These are phyloP conservation scores for Helobdella robusta DNA, from an alignment of 2,888 invertebrate species.

Conservation along the genomic window DNA sequence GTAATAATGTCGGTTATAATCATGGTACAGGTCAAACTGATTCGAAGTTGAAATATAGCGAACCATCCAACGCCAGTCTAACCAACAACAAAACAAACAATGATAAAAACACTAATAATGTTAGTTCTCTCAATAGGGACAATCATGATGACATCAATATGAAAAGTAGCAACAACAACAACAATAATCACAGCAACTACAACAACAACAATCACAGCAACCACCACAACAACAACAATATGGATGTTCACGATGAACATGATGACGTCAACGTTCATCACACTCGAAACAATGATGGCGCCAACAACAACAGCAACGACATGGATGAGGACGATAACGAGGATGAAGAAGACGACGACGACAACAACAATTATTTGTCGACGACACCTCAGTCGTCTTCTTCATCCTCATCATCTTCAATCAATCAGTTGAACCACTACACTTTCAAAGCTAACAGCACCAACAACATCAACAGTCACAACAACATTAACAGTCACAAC, in stretches of 20 bases:
- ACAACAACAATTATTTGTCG: not conserved
- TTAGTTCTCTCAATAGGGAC: not conserved
- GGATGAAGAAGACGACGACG: not conserved
- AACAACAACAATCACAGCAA: not conserved
- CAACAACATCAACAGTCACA: too few relatives aligned
- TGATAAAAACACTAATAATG: constrained; percentile 4
- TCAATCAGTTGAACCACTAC: too few relatives aligned
- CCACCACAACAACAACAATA: not conserved
- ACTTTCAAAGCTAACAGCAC: not conserved
- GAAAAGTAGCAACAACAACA: not conserved
- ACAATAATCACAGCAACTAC: not conserved
- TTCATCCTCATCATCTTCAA: too few relatives aligned
- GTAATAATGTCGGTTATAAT: not conserved
- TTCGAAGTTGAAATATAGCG: not conserved
- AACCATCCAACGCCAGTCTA: not conserved
- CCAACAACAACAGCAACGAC: not conserved
- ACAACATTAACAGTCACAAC: too few relatives aligned
- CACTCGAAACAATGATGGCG: not conserved
- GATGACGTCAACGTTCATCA: not conserved
- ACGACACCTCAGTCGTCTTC: too few relatives aligned
- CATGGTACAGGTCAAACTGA: not conserved
- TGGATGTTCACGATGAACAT: not conserved
- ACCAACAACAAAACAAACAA: constrained; percentile 2
- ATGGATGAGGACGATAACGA: not conserved
- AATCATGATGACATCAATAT: not conserved